These are phyloP conservation scores for Pseudorasbora parva DNA, from an alignment of 2,113 vertebrate genomes.

Conservation along the genomic window DNA sequence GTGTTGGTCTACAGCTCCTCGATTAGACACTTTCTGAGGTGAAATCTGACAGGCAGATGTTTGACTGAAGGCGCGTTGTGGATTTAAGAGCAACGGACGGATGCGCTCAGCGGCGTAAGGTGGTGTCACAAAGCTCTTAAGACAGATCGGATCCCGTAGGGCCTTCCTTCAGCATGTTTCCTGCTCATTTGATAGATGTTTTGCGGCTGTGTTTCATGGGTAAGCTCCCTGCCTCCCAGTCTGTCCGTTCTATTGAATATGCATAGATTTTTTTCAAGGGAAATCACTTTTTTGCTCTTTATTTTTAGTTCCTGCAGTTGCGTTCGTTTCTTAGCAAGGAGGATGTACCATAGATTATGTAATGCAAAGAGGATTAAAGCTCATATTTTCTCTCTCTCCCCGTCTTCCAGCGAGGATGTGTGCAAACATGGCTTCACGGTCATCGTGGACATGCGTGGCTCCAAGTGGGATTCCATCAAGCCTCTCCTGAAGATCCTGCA, in stretches of 20 bases:
- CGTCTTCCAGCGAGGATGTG: conserved; percentile 87
- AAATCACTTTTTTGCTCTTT: background rate
- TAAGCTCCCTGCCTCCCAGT: conserved; percentile 46
- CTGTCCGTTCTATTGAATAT: background rate
- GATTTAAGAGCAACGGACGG: conserved; percentile 4
- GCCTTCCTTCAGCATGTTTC: conserved; percentile 8
- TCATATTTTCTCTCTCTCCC: conserved; percentile 46
- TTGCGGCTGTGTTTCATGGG: conserved; percentile 21
- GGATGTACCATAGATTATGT: conserved; percentile 47
- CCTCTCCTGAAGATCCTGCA: conserved; percentile 98
- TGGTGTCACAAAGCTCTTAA: background rate
- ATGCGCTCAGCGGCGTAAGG: background rate
- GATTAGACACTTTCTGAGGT: background rate
- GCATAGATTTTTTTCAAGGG: background rate
- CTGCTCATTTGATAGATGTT: conserved; percentile 26
- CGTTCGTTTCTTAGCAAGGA: conserved; percentile 17
- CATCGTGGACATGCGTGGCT: conserved; percentile 99
- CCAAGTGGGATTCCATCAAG: conserved; percentile 99
- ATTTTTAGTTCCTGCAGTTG: conserved; percentile 3
- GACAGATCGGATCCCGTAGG: conserved; percentile 42
- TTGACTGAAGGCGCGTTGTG: background rate
- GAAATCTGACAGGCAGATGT: background rate
- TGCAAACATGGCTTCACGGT: conserved; percentile 99
- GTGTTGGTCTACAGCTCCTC: conserved; percentile 24
- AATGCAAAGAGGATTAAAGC: conserved; percentile 45